Evolutionary conservation across 2,888 invertebrate genomes (phyloP).

Genomic region (Acanthosepion lycidas): DNA sequence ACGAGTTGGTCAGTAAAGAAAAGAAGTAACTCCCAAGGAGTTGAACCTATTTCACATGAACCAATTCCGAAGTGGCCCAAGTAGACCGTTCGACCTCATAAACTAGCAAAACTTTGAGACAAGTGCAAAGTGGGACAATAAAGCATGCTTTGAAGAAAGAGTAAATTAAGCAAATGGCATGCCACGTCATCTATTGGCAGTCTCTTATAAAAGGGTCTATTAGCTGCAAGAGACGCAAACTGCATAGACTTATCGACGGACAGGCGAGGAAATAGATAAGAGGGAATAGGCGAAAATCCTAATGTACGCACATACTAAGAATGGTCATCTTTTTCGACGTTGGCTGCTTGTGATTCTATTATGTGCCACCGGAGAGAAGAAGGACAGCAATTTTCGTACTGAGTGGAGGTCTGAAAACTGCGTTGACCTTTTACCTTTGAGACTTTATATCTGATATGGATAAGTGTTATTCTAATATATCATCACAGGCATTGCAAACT

Average conservation of each 20-base stretch:
- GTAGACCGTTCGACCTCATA: constrained; percentile 8
- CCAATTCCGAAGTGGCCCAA: constrained; percentile 7
- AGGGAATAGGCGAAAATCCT: background rate
- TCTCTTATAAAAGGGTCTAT: background rate
- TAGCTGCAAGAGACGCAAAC: constrained; percentile 18
- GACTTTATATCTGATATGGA: background rate
- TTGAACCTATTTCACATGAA: background rate
- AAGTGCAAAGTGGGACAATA: constrained; percentile 23
- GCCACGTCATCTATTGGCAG: constrained; percentile 33
- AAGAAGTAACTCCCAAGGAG: background rate
- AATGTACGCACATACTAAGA: background rate
- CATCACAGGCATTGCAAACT: background rate
- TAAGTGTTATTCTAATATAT: constrained; percentile 33
- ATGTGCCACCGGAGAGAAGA: background rate
- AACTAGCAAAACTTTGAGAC: constrained; percentile 33
- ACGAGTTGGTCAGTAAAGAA: background rate
- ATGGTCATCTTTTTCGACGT: background rate
- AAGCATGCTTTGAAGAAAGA: background rate
- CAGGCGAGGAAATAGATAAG: background rate
- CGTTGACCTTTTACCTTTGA: background rate
- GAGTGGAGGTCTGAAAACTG: too few species aligned
- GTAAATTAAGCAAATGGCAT: constrained; percentile 33
- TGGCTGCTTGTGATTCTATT: background rate
- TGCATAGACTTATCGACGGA: background rate
- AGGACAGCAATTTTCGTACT: background rate